Conservation (phyloP, 2,888 invertebrate species). For the Bombylius major region DNA sequence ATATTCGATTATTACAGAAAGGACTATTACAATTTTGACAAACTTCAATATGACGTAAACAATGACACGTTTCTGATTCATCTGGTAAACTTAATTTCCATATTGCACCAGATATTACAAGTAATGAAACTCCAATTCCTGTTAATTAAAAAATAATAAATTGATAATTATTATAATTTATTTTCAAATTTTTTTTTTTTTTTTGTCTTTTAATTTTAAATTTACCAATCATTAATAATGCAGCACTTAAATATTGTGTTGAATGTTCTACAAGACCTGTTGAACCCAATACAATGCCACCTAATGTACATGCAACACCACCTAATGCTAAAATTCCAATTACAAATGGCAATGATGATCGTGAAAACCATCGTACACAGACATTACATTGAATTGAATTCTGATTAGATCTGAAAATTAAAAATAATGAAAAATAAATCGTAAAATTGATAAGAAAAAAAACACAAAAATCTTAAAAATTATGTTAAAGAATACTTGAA, state of each 20-base stretch:
- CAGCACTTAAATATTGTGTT: conserved; percentile 33
- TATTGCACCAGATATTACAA: conserved; percentile 86
- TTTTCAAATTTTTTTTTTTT: background rate
- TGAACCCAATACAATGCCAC: conserved; percentile 33
- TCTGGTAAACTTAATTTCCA: conserved; percentile 80
- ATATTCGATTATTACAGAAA: conserved; percentile 62
- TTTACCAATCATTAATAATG: conserved; percentile 31
- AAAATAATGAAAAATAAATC: background rate
- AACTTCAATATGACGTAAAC: conserved; percentile 43
- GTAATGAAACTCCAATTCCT: conserved; percentile 89
- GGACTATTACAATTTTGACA: conserved; percentile 44
- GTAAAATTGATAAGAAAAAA: too few species aligned
- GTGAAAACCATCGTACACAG: conserved; percentile 23
- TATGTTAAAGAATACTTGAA: too few species aligned
- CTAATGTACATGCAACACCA: conserved; percentile 33
- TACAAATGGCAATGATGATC: conserved; percentile 32
- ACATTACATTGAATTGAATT: background rate
- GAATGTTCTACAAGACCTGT: conserved; percentile 34
- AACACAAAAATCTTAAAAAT: too few species aligned
- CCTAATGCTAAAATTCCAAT: conserved; percentile 33
- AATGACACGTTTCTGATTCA: conserved; percentile 55
- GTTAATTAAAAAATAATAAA: conserved; percentile 20
- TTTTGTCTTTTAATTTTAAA: background rate
- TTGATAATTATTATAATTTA: too few species aligned
- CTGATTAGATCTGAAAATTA: conserved; percentile 3